Base-by-base conservation (phyloP, 2,113 vertebrate species). In the Holacanthus passer region DNA sequence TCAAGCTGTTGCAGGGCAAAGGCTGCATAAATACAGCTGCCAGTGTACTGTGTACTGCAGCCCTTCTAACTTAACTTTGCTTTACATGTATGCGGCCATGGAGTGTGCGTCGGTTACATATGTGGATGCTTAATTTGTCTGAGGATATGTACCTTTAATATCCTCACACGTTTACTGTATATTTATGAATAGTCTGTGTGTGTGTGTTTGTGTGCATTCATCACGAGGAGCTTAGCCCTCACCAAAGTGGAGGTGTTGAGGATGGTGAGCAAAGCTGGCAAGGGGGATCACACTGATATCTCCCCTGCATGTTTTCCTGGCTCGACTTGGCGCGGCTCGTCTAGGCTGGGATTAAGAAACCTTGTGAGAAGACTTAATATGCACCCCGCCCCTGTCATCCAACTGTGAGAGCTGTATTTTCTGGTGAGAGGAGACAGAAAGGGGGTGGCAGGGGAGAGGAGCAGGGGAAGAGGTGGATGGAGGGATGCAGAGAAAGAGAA, bases 311-410 rank as follows among this genome's bases (percentile, higher is more conserved):
- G 79, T 77, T 87, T 84, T 73, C 67, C 43, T 65, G 67, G 70
- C 73, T 85, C 66, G 3, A 10, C 84, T 74, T 41, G 2, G 79
- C 81, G 66, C 12, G 71, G 6, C 84, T 78, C 43, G 2, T 77
- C 77, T 70, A 11, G 72, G 66, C 67, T 64, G 37, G 73, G 83
- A 91, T 91, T 89, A 89, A 58, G 70, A 79, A 87, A 55, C 78
- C 81, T 81, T 86, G 48, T 52, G 74, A 66, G 79, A 69, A 35
- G 64, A 82, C 65, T 87, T 88, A 85, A 89, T 87, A 48, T 80
- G 68, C 72, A 39, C 53, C 71, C 86, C 17, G 14, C 16, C 73
- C 41, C 79, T 76, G 69, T 87, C 60, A 73, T 41, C 75, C 81
- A 64, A 32, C 85, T 73, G 70, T 63, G 71, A 81, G 64, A 81